Evolutionary conservation across 2,888 invertebrate genomes (phyloP), one percentile per base, ranked within the genome.

Genomic region (Trissoscelio sp.): DNA sequence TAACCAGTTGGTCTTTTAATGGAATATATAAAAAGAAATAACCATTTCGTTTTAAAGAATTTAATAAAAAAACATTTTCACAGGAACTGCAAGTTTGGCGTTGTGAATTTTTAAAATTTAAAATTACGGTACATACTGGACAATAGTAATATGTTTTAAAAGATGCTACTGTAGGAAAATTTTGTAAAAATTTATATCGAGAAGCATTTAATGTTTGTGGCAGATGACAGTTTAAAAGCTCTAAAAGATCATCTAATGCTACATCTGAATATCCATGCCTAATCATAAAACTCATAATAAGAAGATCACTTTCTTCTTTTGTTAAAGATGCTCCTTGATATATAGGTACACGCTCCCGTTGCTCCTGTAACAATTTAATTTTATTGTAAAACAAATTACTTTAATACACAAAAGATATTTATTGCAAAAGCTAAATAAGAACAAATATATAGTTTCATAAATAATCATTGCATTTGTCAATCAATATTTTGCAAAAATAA

Each of bases 21-120:
- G 79, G 64, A 39, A 79, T 64, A 16, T 66, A 22, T 31, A 72
- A 18, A 72, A 79, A 79, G 44, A 16, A 79, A 57, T 55, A 0
- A 11, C 60, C 34, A 24, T 11, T n/a, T 57, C 24, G 55, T 57
- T 74, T 64, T 22, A 74, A 60, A 46, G 16, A 14, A 9, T n/a
- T n/a, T 22, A 48, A n/a, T 6, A 28, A 9, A 48, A 77, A 82
- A 7, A 34, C 6, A 4, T 14, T 53, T 4, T 42, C 0, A 20
- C 81, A 78, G 18, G 14, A 44, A 9, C 42, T 3, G 16, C 74
- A 82, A 7, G 11, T 46, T 16, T 12, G 22, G 12, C 31, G 14
- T 5, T 2, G n/a, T 0, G 0, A 14, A 28, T 58, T 14, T 18
- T 51, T 48, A 34, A 74, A 73, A 57, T 28, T 14, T 22, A 73